phyloP scores from a whole-genome alignment of 2,797 vertebrate genomes.

The Mycteria americana region DNA sequence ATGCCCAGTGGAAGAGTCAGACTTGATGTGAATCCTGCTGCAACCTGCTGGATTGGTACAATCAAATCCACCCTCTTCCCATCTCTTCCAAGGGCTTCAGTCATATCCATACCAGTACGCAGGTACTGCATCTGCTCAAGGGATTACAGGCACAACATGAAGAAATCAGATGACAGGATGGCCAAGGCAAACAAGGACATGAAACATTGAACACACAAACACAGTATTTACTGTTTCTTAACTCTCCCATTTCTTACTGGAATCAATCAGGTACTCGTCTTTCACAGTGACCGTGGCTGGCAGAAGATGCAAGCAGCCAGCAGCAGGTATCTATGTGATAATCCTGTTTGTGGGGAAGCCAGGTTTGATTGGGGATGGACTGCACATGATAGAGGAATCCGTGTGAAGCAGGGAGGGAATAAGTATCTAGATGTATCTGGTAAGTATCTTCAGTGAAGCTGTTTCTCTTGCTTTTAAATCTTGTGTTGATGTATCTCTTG shows the following conservation, averaged over 20 bases:
- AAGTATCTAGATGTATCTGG: background rate
- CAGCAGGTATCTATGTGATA: background rate
- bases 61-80: background rate
- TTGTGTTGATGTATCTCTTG: background rate
- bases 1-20: background rate
- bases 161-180: background rate
- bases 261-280: background rate
- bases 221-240: background rate
- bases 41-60: background rate
- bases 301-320: background rate
- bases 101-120: background rate
- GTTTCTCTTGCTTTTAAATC: background rate
- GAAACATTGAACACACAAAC: background rate
- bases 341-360: background rate
- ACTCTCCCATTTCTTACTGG: background rate
- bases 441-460: background rate
- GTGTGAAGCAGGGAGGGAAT: background rate
- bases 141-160: background rate
- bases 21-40: background rate
- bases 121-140: background rate
- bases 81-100: background rate
- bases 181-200: background rate
- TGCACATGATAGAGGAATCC: fast-evolving
- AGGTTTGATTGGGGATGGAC: background rate
- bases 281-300: background rate